A percentile compares a stretch with the other conserved stretches of the same genome.
phyloP scores from a whole-genome alignment of 1,140 invertebrate species.

The Zeugodacus cucurbitae region DNA sequence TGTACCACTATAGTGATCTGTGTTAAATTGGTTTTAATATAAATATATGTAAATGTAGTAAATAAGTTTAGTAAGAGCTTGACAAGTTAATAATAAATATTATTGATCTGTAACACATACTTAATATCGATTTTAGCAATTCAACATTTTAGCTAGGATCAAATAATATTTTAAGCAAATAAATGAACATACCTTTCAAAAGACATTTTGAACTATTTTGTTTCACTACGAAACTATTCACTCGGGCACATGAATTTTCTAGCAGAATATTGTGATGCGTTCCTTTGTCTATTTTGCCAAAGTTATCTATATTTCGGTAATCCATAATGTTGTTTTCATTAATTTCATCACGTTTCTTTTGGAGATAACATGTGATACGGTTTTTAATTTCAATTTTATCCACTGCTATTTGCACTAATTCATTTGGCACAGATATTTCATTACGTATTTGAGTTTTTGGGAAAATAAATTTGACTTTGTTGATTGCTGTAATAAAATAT shows the following conservation, averaged over 20 bases:
- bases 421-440: slow-evolving; percentile 61
- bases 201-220: slow-evolving; percentile 76
- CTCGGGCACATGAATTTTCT: slow-evolving; percentile 71
- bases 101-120: too few species aligned
- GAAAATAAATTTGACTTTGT: slow-evolving; percentile 49
- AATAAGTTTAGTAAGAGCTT: too few species aligned
- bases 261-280: background rate
- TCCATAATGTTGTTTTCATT: slow-evolving; percentile 75
- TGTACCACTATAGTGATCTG: too few species aligned
- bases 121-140: too few species aligned
- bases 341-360: slow-evolving; percentile 73
- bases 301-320: slow-evolving; percentile 68
- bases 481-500: background rate
- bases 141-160: too few species aligned
- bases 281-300: slow-evolving; percentile 52
- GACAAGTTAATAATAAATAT: too few species aligned
- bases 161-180: too few species aligned
- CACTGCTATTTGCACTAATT: slow-evolving; percentile 72
- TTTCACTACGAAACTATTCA: slow-evolving; percentile 73
- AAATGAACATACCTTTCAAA: slow-evolving; percentile 71
- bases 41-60: too few species aligned
- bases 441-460: slow-evolving; percentile 56
- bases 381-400: slow-evolving; percentile 68
- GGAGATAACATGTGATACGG: slow-evolving; percentile 72
- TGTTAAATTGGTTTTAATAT: too few species aligned